Evolutionary conservation across 2,113 vertebrate genomes (phyloP).

Genomic region (Benitochromis conjunctus): DNA sequence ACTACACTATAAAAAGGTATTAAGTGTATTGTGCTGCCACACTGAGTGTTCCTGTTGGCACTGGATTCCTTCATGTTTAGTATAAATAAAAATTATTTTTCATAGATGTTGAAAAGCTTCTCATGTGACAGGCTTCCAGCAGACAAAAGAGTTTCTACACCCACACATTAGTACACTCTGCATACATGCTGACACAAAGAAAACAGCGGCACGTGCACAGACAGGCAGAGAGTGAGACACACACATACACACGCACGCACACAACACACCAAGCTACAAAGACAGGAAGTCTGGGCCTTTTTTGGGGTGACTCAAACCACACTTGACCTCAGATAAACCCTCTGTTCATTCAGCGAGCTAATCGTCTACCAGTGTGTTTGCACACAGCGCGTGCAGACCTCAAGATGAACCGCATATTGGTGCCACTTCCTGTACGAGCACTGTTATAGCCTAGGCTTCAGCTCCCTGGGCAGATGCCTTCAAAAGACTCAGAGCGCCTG

Average conservation of each 20-base stretch:
- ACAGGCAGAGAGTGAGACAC: slow-evolving; percentile 14
- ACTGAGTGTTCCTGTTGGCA: not conserved
- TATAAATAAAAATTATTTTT: not conserved
- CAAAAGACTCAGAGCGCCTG: slow-evolving; percentile 18
- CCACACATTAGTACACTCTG: not conserved
- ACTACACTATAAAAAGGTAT: not conserved
- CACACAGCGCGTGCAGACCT: not conserved
- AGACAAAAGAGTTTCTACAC: slow-evolving; percentile 28
- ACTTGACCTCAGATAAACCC: slow-evolving; percentile 48
- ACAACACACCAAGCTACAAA: not conserved
- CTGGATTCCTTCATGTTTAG: not conserved
- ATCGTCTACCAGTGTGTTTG: slow-evolving; percentile 1
- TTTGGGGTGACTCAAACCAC: not conserved
- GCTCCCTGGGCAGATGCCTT: slow-evolving; percentile 43
- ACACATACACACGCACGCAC: too few species aligned
- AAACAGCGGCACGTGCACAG: slow-evolving; percentile 42
- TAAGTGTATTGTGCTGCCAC: not conserved
- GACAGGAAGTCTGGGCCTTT: slow-evolving; percentile 9
- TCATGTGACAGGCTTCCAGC: slow-evolving; percentile 4
- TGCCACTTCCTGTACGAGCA: slow-evolving; percentile 30
- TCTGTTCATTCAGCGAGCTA: slow-evolving; percentile 5
- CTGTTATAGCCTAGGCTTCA: not conserved
- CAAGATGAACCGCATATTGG: slow-evolving; percentile 7
- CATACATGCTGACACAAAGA: slow-evolving; percentile 54
- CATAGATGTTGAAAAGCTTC: slow-evolving; percentile 5